Percentiles rank a stretch among this genome's conserved stretches.
These are phyloP conservation scores for Collichthys lucidus DNA, from an alignment of 2,113 vertebrate species.

Conservation along the genomic window DNA sequence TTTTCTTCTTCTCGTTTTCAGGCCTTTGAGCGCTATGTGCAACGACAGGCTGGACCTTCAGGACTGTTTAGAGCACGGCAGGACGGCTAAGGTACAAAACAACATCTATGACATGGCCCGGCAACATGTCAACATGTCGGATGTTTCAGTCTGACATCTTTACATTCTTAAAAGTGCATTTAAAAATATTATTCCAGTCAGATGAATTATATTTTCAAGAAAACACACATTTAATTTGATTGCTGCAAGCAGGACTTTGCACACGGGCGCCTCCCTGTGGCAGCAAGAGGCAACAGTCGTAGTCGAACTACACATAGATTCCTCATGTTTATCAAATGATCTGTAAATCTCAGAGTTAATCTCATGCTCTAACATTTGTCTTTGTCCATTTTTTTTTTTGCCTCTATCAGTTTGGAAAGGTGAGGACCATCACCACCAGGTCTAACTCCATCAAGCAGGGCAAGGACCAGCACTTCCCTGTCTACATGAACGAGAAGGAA, in stretches of 20 bases:
- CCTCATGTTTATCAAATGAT: background rate
- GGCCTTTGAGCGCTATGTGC: constrained; percentile 91
- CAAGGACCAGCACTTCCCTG: constrained; percentile 99
- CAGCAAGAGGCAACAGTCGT: constrained; percentile 27
- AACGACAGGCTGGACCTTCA: constrained; percentile 95
- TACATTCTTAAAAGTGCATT: background rate
- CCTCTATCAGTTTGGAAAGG: constrained; percentile 92
- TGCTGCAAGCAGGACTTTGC: background rate
- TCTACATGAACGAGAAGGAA: constrained; percentile 98
- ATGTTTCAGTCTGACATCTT: background rate
- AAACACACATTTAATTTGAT: background rate
- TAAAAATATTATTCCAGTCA: background rate
- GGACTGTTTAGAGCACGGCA: constrained; percentile 96
- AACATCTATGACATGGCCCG: background rate
- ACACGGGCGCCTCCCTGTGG: constrained; percentile 43
- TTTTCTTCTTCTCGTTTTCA: constrained; percentile 66
- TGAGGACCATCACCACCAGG: constrained; percentile 98
- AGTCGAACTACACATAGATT: background rate
- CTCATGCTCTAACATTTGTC: background rate
- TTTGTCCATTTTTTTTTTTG: background rate
- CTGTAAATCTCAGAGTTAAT: background rate
- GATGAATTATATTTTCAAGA: background rate
- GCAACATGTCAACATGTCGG: background rate
- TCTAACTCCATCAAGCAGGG: constrained; percentile 99
- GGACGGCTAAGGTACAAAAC: constrained; percentile 93